phyloP scores from a whole-genome alignment of 2,888 invertebrate genomes.

The Caenorhabditis sp. region DNA sequence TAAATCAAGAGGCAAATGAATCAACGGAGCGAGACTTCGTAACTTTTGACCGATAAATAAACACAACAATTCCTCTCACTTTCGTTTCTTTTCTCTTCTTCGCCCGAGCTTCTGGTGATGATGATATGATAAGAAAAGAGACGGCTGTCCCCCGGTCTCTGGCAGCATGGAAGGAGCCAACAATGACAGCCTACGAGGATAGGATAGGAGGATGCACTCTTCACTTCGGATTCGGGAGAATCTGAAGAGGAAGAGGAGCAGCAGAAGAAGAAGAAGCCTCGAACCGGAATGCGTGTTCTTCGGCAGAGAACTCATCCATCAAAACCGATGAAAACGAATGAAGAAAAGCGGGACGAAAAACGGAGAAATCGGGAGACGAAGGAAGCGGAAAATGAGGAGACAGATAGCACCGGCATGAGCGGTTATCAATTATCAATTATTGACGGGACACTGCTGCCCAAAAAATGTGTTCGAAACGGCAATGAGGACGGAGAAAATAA shows the following conservation, averaged over 20 bases:
- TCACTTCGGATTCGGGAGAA: not conserved
- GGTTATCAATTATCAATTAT: constrained; percentile 53
- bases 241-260: too few species aligned
- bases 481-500: constrained; percentile 13
- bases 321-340: constrained; percentile 24
- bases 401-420: constrained; percentile 8
- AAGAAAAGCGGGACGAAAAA: not conserved
- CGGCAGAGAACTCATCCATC: constrained; percentile 37
- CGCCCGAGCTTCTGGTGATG: not conserved
- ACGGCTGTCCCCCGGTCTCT: not conserved
- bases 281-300: constrained; percentile 34
- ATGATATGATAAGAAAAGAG: constrained; percentile 4
- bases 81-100: constrained; percentile 18
- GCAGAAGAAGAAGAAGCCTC: not conserved
- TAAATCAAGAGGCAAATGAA: constrained; percentile 3
- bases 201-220: constrained; percentile 11
- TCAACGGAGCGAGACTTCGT: constrained; percentile 21
- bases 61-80: constrained; percentile 29
- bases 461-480: constrained; percentile 42
- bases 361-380: constrained; percentile 17
- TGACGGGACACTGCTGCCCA: constrained; percentile 11
- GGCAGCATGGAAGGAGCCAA: not conserved
- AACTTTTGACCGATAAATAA: constrained; percentile 61
- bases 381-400: too few species aligned
- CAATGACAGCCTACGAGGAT: not conserved